Base-by-base conservation (phyloP, 2,888 invertebrate species). In the Choristoneura rosaceana region DNA sequence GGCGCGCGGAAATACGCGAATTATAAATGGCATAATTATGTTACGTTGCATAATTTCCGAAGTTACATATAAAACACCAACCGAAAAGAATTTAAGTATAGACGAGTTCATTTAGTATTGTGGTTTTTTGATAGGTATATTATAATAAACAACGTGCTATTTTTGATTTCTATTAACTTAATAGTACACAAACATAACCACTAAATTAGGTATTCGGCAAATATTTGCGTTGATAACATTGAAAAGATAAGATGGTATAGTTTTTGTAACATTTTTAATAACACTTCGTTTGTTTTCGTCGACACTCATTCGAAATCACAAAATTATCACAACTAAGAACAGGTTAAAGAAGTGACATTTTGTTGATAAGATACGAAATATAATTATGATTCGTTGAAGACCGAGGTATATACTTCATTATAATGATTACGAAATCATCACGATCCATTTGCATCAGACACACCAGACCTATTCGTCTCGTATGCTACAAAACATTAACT, bases 311-410 rank as follows among this genome's bases (percentile, higher is more conserved):
- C n/a, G 15, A 61, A 67, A 68, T 68, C 64, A 73, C 50, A n/a
- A 59, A 59, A 59, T 58, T 73, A 73, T 69, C 64, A 69, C 64
- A 63, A 64, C 69, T 59, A 25, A 33, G 45, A 59, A 69, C 64
- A 50, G 63, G 50, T 64, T 70, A 50, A 65, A 41, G 15, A 69
- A 62, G 41, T 55, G 65, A 41, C 55, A 55, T 59, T 15, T 38
- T 17, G 47, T 33, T 60, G 73, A 73, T 69, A 69, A 73, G 59
- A 73, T 73, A 64, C 15, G 17, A 41, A 38, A 50, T 61, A 43
- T 61, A 52, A 60, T 70, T 60, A 70, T 34, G 14, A 52, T 58
- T 61, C 43, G 34, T n/a, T 59, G 15, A 17, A 61, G 41, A 45
- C 55, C 47, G 62, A 62, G 34, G 47, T 41, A 58, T 7, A 4